A percentile compares a stretch with the other conserved stretches of the same genome.
These are phyloP conservation scores for Percina caprodes DNA, from an alignment of 2,113 vertebrate genomes.

Conservation along the genomic window DNA sequence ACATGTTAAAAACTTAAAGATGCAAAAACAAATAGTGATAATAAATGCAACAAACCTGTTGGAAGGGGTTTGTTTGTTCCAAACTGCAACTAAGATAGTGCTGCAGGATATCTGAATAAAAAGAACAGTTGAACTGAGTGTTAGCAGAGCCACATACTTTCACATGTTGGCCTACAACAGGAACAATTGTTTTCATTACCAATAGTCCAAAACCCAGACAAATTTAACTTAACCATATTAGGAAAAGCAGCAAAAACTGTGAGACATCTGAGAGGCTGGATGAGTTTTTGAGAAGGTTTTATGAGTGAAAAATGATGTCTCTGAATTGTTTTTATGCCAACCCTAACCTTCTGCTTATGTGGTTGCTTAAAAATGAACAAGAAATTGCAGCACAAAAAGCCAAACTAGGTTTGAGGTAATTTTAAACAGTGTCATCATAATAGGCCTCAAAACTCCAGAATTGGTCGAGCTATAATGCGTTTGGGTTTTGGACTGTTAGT, in stretches of 20 bases:
- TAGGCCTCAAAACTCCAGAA: neutral
- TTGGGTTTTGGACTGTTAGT: neutral
- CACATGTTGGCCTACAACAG: too few relatives aligned
- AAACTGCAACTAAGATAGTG: conserved; percentile 92
- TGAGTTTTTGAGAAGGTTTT: too few relatives aligned
- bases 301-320: too few relatives aligned
- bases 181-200: neutral
- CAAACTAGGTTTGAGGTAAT: neutral
- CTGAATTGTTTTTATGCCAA: too few relatives aligned
- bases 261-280: neutral
- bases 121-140: conserved; percentile 12
- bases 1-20: neutral
- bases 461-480: neutral
- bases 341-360: too few relatives aligned
- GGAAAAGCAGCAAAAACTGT: neutral
- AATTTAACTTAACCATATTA: neutral
- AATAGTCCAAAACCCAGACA: neutral
- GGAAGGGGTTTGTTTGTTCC: conserved; percentile 92
- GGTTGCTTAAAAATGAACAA: too few relatives aligned
- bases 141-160: neutral
- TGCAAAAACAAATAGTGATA: neutral
- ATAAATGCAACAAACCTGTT: conserved; percentile 88
- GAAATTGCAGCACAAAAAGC: neutral
- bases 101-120: conserved; percentile 87
- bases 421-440: neutral